Base-by-base conservation (phyloP, 2,797 vertebrate species). In the Podarcis siculus region DNA sequence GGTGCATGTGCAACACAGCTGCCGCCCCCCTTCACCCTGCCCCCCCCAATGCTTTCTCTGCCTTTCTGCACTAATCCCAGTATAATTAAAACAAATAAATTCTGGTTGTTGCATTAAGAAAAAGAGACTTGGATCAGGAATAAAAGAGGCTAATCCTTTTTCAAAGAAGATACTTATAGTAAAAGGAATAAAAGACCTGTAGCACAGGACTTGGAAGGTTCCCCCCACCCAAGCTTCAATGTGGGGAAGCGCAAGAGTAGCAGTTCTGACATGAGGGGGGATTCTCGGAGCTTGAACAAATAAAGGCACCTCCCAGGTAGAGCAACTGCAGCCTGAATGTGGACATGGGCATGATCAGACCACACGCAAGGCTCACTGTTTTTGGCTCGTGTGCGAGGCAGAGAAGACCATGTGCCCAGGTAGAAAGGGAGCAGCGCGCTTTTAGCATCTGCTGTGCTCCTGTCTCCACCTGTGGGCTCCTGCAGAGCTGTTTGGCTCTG, bases 51-150 rank as follows among this genome's bases (percentile, higher is more conserved):
- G 49, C 69, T 76, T 82, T 42, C 80, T 87, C 72, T 55, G 10
- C 49, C 25, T 1, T 0, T 5, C 19, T 79, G 66, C 0, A 4
- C 89, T 91, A 93, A 95, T 91, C 86, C 86, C 49, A 78, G 19
- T 7, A 3, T 67, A 87, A 90, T 89, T 92, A 64, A 94, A 92
- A 93, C 67, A 23, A 32, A 39, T 71, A 37, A 13, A 78, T 49
- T 21, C 19, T 72, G 67, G 27, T 19, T n/a, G 13, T 61, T 27
- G 42, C 71, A 2, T 42, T 15, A 39, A 64, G 10, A 17, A 17
- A 19, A 42, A 78, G 15, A 15, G 15, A 15, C 8, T 64, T 10
- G 55, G 82, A 75, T 79, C 69, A 21, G 37, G 21, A 23, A 7
- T 15, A 79, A 3, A 66, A 90, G 86, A 58, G 32, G 89, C 86